phyloP scores from a whole-genome alignment of 2,888 invertebrate species.

The Torymus tubicola region DNA sequence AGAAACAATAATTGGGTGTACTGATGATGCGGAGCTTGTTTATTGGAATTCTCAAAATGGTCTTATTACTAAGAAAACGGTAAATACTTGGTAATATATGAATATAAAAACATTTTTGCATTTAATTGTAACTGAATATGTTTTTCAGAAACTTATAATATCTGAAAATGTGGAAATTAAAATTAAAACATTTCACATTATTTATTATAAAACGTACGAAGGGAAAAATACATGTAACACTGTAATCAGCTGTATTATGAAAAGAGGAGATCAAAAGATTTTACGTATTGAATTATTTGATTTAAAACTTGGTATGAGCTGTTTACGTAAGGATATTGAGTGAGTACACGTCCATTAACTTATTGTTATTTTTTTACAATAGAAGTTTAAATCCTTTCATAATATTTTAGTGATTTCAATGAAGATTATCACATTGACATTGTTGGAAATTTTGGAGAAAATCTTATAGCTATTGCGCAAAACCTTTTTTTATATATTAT shows the following conservation, averaged over 20 bases:
- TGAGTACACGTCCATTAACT: slow-evolving; percentile 41
- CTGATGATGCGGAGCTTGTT: slow-evolving; percentile 78
- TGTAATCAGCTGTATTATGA: slow-evolving; percentile 66
- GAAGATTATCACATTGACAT: slow-evolving; percentile 71
- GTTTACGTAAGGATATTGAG: slow-evolving; percentile 48
- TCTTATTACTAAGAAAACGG: slow-evolving; percentile 76
- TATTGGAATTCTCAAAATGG: slow-evolving; percentile 80
- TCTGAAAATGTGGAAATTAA: slow-evolving; percentile 60
- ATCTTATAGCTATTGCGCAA: slow-evolving; percentile 70
- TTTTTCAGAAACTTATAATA: slow-evolving; percentile 65
- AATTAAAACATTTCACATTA: slow-evolving; percentile 71
- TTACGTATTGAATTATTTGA: slow-evolving; percentile 66
- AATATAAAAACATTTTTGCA: background rate
- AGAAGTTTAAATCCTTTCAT: slow-evolving; percentile 47
- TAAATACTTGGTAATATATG: slow-evolving; percentile 63
- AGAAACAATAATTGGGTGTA: slow-evolving; percentile 79
- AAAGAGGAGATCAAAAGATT: slow-evolving; percentile 51
- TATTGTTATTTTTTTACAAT: slow-evolving; percentile 13
- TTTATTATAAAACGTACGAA: slow-evolving; percentile 63
- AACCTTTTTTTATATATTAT: slow-evolving; percentile 68
- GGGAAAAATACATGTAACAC: slow-evolving; percentile 63
- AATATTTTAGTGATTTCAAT: slow-evolving; percentile 60
- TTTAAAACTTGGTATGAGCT: slow-evolving; percentile 65
- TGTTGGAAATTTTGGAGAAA: slow-evolving; percentile 71
- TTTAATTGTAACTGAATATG: slow-evolving; percentile 16